Base-by-base conservation (phyloP, 1,140 invertebrate genomes). In the Brachionus sp. region DNA sequence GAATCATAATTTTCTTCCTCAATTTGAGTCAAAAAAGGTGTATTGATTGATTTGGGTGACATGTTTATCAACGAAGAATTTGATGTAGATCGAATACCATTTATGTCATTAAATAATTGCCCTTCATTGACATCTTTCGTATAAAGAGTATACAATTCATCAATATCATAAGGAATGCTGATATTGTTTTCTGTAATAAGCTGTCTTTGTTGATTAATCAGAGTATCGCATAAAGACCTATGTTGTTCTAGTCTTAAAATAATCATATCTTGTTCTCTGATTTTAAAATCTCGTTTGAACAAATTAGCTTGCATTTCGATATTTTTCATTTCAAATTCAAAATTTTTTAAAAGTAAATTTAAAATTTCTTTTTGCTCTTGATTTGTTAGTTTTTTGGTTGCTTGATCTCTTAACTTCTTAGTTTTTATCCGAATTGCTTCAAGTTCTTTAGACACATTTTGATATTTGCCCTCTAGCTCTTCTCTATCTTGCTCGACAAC, bases 261-360 rank as follows among this genome's bases (percentile, higher is more conserved):
- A 84, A 95, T 91, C 33, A 95, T 90, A 86, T 96, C 95, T 78
- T 94, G 90, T 77, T 94, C 90, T 53, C 94, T 90, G 13, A 96
- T 90, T 87, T 96, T 94, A 84, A 95, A 94, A 85, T 95, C 93
- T 37, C 94, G 91, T 5, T 94, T 92, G 37, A 95, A 89, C 77
- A 93, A 91, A 86, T 94, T 93, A 7, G 94, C 94, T 88, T 96
- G 94, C 84, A 95, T 90, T 85, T 95, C 94, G 87, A 95, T 92
- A 88, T 95, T 96, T 86, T 95, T 93, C 0, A 95, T 94, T 89
- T 97, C 95, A 35, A 96, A 89, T 88, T 96, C 94, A 86, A 96
- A 95, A 5, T 96, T 89, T 84, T 93, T 91, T 86, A 94, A 94
- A 85, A 96, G 92, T 23, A 96, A 88, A 10, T 92, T 92, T 16